Evolutionary conservation across 2,113 vertebrate genomes (phyloP).

Genomic region (Ancistrus triradiatus): DNA sequence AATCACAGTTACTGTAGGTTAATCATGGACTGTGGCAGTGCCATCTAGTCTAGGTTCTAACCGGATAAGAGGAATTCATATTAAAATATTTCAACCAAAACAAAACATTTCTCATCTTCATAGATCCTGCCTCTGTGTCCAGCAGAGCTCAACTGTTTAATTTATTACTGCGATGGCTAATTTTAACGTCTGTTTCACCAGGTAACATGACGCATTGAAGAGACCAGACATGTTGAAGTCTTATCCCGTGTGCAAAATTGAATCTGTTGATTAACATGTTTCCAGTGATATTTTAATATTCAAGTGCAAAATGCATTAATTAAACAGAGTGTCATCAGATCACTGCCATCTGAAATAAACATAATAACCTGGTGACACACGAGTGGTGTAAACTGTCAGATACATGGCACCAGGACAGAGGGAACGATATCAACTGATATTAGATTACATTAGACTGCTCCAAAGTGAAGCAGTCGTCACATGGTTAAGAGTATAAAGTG

Average conservation of each 20-base stretch:
- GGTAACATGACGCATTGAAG: background rate
- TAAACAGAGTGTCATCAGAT: conserved; percentile 61
- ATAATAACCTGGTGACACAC: conserved; percentile 70
- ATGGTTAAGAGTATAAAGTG: background rate
- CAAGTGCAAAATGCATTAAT: conserved; percentile 58
- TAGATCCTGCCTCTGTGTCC: background rate
- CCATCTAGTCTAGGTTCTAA: conserved; percentile 1
- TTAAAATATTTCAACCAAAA: conserved; percentile 21
- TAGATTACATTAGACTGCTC: conserved; percentile 41
- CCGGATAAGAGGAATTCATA: no score
- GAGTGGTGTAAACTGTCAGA: conserved; percentile 63
- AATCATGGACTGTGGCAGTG: conserved; percentile 15
- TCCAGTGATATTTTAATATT: conserved; percentile 43
- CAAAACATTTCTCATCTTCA: conserved; percentile 11
- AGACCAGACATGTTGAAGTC: background rate
- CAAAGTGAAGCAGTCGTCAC: conserved; percentile 15
- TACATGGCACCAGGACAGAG: conserved; percentile 53
- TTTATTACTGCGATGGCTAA: background rate
- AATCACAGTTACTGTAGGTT: conserved; percentile 20
- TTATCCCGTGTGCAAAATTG: background rate
- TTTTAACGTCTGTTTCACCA: background rate
- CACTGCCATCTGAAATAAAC: conserved; percentile 60
- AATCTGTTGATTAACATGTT: conserved; percentile 38
- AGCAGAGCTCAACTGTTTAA: background rate
- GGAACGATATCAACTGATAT: conserved; percentile 36